Evolutionary conservation across 2,113 vertebrate species (phyloP).

Genomic region (Cepphus grylle): DNA sequence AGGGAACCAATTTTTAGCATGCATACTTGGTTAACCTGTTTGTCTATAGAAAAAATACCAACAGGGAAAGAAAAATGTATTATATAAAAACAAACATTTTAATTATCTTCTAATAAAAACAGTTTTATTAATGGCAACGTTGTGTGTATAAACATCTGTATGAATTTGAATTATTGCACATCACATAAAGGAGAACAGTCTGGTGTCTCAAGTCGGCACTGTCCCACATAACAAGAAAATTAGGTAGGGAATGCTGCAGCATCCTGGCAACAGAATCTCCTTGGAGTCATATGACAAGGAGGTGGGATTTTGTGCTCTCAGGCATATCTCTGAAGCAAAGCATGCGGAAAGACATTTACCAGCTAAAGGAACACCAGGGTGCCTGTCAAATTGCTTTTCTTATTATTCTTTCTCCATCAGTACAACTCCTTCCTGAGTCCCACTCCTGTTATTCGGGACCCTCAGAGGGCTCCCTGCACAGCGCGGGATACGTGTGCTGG

Average conservation of each 20-base stretch:
- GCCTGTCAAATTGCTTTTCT: background rate
- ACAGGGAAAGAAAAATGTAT: background rate
- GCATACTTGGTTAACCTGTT: background rate
- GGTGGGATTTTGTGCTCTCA: background rate
- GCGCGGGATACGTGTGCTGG: accelerated
- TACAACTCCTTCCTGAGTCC: background rate
- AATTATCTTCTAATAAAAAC: background rate
- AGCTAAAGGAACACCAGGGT: background rate
- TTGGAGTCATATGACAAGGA: background rate
- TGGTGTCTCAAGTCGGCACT: background rate
- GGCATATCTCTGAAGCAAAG: background rate
- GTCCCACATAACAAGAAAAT: background rate
- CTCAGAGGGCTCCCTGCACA: background rate
- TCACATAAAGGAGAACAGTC: background rate
- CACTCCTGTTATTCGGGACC: background rate
- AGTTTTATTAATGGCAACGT: background rate
- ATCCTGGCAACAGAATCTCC: background rate
- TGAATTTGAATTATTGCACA: background rate
- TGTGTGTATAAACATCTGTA: background rate
- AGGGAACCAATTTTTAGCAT: background rate
- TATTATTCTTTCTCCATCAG: background rate
- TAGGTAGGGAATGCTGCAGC: background rate
- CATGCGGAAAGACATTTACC: background rate
- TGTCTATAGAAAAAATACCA: background rate
- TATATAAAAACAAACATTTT: background rate